Conservation (phyloP, 2,888 invertebrate species). For the Podabrus alpinus region DNA sequence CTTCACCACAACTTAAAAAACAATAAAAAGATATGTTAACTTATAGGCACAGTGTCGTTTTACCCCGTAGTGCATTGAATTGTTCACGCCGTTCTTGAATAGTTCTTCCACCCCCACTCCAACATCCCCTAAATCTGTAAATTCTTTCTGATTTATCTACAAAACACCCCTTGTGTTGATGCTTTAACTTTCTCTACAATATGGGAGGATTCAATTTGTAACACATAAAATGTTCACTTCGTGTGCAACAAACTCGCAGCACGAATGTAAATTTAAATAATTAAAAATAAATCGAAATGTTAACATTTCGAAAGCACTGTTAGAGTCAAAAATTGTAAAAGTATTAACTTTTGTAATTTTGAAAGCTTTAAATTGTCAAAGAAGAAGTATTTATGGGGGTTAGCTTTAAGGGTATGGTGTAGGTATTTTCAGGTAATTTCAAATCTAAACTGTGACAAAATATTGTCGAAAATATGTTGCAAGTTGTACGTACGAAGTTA, state of each 20-base stretch:
- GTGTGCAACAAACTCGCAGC: background rate
- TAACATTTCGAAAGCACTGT: too few species aligned
- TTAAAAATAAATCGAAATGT: too few species aligned
- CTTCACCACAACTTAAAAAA: slow-evolving; percentile 5
- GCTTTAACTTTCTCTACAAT: slow-evolving; percentile 26
- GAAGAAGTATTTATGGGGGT: background rate
- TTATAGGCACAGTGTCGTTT: slow-evolving; percentile 24
- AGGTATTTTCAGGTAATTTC: background rate
- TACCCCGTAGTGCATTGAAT: slow-evolving; percentile 27
- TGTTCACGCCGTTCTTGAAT: slow-evolving; percentile 46
- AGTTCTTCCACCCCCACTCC: slow-evolving; percentile 45
- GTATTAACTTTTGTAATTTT: background rate
- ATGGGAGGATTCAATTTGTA: slow-evolving; percentile 34
- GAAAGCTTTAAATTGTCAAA: background rate
- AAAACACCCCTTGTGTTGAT: slow-evolving; percentile 35
- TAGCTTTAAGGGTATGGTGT: background rate
- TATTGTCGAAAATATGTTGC: background rate
- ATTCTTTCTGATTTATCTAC: slow-evolving; percentile 47
- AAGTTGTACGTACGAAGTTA: too few species aligned
- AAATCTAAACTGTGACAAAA: background rate
- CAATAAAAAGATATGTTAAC: slow-evolving; percentile 7
- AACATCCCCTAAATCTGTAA: slow-evolving; percentile 45
- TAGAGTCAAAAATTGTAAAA: too few species aligned
- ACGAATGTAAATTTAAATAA: background rate
- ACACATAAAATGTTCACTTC: background rate